These are phyloP conservation scores for Myopa testacea DNA, from an alignment of 2,888 invertebrate species.

Conservation along the genomic window DNA sequence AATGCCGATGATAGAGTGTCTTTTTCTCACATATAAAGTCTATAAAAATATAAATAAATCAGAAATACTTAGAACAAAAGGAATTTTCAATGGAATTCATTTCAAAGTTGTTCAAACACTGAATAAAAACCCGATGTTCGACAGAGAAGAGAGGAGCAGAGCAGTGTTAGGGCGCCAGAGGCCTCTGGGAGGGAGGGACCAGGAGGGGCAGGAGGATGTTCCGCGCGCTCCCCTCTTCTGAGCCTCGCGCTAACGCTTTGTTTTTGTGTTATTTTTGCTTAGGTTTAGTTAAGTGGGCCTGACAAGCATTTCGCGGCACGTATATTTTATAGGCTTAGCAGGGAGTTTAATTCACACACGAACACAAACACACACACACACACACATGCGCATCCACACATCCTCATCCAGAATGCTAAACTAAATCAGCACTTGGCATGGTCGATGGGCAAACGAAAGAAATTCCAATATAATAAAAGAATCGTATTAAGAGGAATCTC, in stretches of 20 bases:
- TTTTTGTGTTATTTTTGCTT: slow-evolving; percentile 12
- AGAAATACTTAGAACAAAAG: neutral
- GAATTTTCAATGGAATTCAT: slow-evolving; percentile 14
- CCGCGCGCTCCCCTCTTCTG: neutral
- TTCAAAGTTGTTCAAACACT: slow-evolving; percentile 1
- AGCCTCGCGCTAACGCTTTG: neutral
- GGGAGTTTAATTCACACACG: slow-evolving; percentile 34
- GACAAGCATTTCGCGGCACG: slow-evolving; percentile 35
- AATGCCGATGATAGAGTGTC: slow-evolving; percentile 11
- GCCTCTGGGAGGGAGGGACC: neutral
- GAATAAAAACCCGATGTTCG: neutral
- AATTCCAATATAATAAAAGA: slow-evolving; percentile 67
- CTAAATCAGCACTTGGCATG: slow-evolving; percentile 43
- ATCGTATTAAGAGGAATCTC: slow-evolving; percentile 66
- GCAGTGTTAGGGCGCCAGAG: neutral
- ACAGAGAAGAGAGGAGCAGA: neutral
- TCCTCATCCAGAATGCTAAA: slow-evolving; percentile 41
- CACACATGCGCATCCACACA: slow-evolving; percentile 19
- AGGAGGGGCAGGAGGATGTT: neutral
- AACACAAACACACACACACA: slow-evolving; percentile 46
- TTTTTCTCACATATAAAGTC: slow-evolving; percentile 8
- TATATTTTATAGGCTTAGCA: slow-evolving; percentile 42
- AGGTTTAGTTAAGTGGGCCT: slow-evolving; percentile 31
- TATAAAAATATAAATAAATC: slow-evolving; percentile 38
- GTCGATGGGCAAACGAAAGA: slow-evolving; percentile 50